These are phyloP conservation scores for Cydia fagiglandana DNA, from an alignment of 1,140 invertebrate genomes.

Conservation along the genomic window DNA sequence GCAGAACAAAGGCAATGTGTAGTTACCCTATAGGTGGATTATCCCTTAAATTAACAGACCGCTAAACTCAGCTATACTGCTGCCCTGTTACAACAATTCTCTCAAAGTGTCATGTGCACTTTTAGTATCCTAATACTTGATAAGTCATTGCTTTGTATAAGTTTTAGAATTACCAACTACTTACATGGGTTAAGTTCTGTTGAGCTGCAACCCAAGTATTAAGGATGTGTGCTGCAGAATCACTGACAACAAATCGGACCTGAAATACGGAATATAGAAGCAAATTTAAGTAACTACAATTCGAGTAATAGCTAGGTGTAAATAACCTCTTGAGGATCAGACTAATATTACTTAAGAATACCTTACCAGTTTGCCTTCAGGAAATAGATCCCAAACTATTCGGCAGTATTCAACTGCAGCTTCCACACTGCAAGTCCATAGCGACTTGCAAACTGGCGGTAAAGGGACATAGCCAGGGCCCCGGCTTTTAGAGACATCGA, in stretches of 20 bases:
- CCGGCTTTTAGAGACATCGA: slow-evolving; percentile 90
- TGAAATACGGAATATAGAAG: slow-evolving; percentile 69
- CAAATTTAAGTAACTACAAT: slow-evolving; percentile 36
- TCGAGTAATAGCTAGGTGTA: neutral
- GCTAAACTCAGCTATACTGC: no score
- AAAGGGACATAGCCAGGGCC: slow-evolving; percentile 81
- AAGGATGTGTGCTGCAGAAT: slow-evolving; percentile 87
- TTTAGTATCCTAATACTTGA: no score
- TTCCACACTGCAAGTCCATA: slow-evolving; percentile 98
- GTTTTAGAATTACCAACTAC: slow-evolving; percentile 39
- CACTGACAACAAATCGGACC: slow-evolving; percentile 91
- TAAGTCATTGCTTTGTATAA: no score
- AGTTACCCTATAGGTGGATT: no score
- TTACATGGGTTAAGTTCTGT: slow-evolving; percentile 91
- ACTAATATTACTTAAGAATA: neutral
- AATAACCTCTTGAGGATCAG: slow-evolving; percentile 18
- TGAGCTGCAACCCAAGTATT: slow-evolving; percentile 90
- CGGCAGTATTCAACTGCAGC: slow-evolving; percentile 96
- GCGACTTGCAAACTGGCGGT: slow-evolving; percentile 90
- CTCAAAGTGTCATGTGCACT: no score
- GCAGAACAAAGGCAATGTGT: no score
- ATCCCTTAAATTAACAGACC: no score
- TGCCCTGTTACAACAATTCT: no score
- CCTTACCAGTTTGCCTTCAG: slow-evolving; percentile 89
- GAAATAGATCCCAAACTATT: slow-evolving; percentile 98